phyloP scores from a whole-genome alignment of 35 echinoderm and acorn worm species.

The Apostichopus japonicus region DNA sequence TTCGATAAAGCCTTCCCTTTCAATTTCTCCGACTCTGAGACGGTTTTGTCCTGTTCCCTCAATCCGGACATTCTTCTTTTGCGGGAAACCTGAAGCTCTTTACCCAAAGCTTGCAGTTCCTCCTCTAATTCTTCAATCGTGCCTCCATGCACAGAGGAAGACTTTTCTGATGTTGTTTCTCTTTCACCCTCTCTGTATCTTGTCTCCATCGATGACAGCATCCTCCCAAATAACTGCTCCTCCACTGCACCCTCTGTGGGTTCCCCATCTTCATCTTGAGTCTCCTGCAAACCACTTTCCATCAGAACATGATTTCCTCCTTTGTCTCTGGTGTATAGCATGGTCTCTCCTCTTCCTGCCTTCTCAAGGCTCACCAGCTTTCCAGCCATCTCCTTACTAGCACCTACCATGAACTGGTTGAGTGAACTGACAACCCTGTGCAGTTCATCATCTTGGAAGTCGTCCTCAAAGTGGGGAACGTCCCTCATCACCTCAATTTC shows the following conservation, averaged over 20 bases:
- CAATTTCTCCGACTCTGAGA: background rate
- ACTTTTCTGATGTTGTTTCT: conserved; percentile 15
- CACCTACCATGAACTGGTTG: too few species aligned
- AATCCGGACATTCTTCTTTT: background rate
- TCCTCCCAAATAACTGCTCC: background rate
- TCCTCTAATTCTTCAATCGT: conserved; percentile 17
- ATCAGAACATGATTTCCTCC: background rate
- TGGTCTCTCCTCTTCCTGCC: too few species aligned
- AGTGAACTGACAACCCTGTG: background rate
- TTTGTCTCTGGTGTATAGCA: background rate
- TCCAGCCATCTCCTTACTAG: too few species aligned
- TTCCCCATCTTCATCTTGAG: too few species aligned
- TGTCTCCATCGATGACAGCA: background rate
- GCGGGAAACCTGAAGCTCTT: background rate
- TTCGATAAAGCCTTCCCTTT: background rate
- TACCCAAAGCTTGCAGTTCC: conserved; percentile 25
- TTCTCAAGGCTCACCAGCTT: too few species aligned
- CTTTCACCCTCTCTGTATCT: background rate
- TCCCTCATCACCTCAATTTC: conserved; percentile 38
- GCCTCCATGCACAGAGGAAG: background rate
- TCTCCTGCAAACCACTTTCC: too few species aligned
- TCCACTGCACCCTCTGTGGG: background rate
- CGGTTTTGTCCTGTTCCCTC: background rate
- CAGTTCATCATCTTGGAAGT: conserved; percentile 3
- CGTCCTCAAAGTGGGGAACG: background rate